Conservation (phyloP, 2,797 vertebrate species). For the Acomys russatus region DNA sequence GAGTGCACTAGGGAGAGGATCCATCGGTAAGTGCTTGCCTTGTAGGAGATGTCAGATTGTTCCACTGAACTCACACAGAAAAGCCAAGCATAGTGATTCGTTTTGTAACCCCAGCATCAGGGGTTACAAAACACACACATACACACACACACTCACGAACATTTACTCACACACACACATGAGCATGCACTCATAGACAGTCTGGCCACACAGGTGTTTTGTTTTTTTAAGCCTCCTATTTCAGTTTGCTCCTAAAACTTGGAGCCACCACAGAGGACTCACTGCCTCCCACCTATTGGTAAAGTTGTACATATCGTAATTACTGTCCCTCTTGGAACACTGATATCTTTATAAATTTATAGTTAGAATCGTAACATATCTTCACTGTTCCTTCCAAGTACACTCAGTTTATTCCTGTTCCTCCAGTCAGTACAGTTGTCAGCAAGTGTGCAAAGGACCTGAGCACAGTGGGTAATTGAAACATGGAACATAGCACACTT, state of each 20-base stretch:
- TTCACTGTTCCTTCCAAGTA: neutral
- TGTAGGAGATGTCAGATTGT: neutral
- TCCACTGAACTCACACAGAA: neutral
- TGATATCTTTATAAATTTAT: constrained; percentile 2
- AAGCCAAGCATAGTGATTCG: neutral
- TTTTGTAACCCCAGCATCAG: neutral
- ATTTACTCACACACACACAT: too few species aligned
- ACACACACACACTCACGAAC: too few species aligned
- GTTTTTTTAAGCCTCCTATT: constrained; percentile 50
- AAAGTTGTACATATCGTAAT: neutral
- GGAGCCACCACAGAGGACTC: neutral
- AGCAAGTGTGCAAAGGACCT: neutral
- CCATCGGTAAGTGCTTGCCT: neutral
- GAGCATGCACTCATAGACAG: too few species aligned
- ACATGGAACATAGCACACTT: neutral
- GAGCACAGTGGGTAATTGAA: neutral
- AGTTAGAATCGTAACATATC: constrained; percentile 7
- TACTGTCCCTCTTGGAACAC: neutral
- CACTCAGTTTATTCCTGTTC: neutral
- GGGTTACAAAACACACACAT: neutral
- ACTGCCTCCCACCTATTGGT: neutral
- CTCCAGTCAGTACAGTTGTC: neutral
- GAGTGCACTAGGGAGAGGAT: neutral
- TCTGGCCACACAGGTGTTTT: neutral
- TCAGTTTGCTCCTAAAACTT: constrained; percentile 36